Percentiles rank a stretch among this genome's conserved stretches.
Conservation (phyloP, 2,888 invertebrate species). For the Hemaris fuciformis region DNA sequence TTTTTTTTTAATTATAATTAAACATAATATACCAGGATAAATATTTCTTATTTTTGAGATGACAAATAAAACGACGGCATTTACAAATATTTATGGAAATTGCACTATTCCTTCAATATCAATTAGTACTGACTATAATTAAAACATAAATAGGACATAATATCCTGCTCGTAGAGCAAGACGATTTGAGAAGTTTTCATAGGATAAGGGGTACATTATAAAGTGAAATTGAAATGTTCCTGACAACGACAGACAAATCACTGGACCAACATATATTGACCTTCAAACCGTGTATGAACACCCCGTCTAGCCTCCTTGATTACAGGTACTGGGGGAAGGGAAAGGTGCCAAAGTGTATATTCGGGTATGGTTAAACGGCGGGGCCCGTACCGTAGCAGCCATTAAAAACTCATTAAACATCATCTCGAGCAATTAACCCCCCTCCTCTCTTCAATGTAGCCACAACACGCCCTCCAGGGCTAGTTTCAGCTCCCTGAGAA, state of each 20-base stretch:
- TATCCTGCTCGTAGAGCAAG: slow-evolving; percentile 31
- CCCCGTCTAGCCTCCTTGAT: slow-evolving; percentile 1
- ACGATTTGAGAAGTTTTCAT: slow-evolving; percentile 40
- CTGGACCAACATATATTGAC: slow-evolving; percentile 32
- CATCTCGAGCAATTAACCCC: slow-evolving; percentile 84
- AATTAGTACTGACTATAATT: no score
- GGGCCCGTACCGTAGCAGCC: slow-evolving; percentile 72
- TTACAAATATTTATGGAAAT: no score
- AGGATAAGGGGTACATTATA: slow-evolving; percentile 49
- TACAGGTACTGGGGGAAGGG: slow-evolving; percentile 17
- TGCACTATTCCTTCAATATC: no score
- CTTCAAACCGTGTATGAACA: slow-evolving; percentile 16
- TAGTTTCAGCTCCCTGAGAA: slow-evolving; percentile 12
- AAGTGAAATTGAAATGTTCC: slow-evolving; percentile 51
- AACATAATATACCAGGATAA: no score
- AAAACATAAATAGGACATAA: neutral
- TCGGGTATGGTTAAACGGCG: slow-evolving; percentile 63
- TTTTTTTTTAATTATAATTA: no score
- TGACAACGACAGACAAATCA: slow-evolving; percentile 42
- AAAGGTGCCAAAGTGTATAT: slow-evolving; percentile 44
- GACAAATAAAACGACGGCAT: no score
- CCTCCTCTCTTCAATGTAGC: slow-evolving; percentile 31
- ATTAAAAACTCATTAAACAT: slow-evolving; percentile 87
- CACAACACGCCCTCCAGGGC: slow-evolving; percentile 3
- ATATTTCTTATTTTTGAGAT: no score